Percentiles rank a stretch among this genome's conserved stretches.
These are phyloP conservation scores for Popillia japonica DNA, from an alignment of 1,140 invertebrate species.

Conservation along the genomic window DNA sequence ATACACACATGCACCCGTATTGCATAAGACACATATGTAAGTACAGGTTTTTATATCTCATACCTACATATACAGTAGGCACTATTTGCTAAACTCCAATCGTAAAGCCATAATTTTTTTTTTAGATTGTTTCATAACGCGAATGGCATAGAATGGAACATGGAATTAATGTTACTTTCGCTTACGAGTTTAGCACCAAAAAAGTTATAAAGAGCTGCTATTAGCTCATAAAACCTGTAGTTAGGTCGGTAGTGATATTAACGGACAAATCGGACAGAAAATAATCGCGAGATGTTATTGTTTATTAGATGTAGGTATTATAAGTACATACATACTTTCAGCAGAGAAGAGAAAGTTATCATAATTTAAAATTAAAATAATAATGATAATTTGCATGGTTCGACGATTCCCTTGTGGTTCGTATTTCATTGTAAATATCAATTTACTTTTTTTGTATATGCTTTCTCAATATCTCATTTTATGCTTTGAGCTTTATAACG, in stretches of 20 bases:
- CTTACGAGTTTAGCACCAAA: background rate
- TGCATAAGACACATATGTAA: background rate
- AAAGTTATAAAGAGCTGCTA: background rate
- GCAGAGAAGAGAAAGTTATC: conserved; percentile 1
- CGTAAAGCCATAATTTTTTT: background rate
- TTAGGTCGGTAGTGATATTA: background rate
- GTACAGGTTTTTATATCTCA: background rate
- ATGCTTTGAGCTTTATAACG: too few relatives aligned
- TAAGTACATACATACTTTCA: too few relatives aligned
- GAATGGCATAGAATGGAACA: background rate
- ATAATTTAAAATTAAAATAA: background rate
- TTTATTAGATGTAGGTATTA: background rate
- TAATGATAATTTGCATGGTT: conserved; percentile 2
- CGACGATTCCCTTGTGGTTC: background rate
- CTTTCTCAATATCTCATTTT: background rate
- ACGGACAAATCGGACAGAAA: background rate
- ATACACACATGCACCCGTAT: background rate
- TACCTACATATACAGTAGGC: background rate
- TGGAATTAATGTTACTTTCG: background rate
- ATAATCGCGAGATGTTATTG: background rate
- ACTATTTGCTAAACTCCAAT: background rate
- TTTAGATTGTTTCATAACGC: conserved; percentile 10
- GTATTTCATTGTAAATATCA: background rate
- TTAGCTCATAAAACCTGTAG: background rate
- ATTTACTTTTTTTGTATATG: background rate